Conservation (phyloP, 1,140 invertebrate genomes). For the Atta colombica region DNA sequence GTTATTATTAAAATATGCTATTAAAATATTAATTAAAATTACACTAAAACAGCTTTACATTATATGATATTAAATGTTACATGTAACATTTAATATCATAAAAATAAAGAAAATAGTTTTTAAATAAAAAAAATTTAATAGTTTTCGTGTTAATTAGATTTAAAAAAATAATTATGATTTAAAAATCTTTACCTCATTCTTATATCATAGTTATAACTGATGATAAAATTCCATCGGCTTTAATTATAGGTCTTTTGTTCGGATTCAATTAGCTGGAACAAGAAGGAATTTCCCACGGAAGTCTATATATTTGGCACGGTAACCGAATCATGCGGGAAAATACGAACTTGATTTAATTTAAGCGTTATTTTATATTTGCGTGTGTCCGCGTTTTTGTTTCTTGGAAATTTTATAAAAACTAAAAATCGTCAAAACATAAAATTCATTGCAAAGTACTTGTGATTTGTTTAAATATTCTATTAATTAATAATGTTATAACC, state of each 20-base stretch:
- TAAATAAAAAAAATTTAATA: not conserved
- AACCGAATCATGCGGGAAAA: not conserved
- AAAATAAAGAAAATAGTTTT: not conserved
- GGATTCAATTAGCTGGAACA: constrained; percentile 15
- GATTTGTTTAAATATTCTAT: not conserved
- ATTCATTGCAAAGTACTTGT: not conserved
- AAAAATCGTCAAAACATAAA: not conserved
- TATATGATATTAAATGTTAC: no score
- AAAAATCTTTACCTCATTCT: not conserved
- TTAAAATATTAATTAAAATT: not conserved
- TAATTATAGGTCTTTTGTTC: not conserved
- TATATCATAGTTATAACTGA: not conserved
- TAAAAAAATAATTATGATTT: not conserved
- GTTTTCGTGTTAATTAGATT: not conserved
- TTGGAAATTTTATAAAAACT: constrained; percentile 11
- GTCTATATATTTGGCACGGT: not conserved
- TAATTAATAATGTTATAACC: no score
- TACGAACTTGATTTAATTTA: constrained; percentile 19
- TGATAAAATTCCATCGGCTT: not conserved
- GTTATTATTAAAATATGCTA: not conserved
- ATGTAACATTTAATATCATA: not conserved
- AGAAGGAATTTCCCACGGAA: not conserved
- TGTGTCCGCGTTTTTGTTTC: not conserved
- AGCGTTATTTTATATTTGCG: not conserved
- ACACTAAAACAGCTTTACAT: not conserved